Conservation (phyloP, 2,797 vertebrate genomes). For the Xiphophorus birchmanni region DNA sequence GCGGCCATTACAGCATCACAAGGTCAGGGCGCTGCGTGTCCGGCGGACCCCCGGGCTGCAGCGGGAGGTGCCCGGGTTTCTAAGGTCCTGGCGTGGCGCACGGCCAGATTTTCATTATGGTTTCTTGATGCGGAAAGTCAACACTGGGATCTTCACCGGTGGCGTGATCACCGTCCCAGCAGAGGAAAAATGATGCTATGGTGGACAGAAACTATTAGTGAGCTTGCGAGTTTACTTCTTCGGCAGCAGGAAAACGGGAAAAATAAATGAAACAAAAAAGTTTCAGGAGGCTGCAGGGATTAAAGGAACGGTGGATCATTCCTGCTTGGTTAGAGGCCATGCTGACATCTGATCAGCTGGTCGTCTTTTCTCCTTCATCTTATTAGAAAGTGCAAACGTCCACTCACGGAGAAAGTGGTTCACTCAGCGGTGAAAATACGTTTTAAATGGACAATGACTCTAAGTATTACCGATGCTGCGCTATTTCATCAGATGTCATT, state of each 20-base stretch:
- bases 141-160: constrained; percentile 32
- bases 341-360: background rate
- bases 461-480: background rate
- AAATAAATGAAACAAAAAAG: background rate
- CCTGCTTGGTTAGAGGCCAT: background rate
- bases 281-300: background rate
- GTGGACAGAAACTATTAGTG: background rate
- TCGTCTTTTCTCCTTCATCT: background rate
- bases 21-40: constrained; percentile 73
- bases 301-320: background rate
- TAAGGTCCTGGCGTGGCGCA: constrained; percentile 34
- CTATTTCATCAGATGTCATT: background rate
- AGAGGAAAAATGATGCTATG: background rate
- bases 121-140: constrained; percentile 12
- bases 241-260: too few relatives aligned
- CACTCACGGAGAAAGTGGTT: background rate
- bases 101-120: constrained; percentile 21
- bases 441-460: background rate
- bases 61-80: constrained; percentile 18
- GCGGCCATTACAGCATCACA: constrained; percentile 75
- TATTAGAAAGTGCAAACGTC: background rate
- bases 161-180: constrained; percentile 4
- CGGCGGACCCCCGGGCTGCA: constrained; percentile 14
- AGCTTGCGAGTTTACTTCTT: background rate
- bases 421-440: background rate